A percentile compares a stretch with the other conserved stretches of the same genome.
phyloP scores from a whole-genome alignment of 1,140 invertebrate genomes.

The Scaptomyza graminum region DNA sequence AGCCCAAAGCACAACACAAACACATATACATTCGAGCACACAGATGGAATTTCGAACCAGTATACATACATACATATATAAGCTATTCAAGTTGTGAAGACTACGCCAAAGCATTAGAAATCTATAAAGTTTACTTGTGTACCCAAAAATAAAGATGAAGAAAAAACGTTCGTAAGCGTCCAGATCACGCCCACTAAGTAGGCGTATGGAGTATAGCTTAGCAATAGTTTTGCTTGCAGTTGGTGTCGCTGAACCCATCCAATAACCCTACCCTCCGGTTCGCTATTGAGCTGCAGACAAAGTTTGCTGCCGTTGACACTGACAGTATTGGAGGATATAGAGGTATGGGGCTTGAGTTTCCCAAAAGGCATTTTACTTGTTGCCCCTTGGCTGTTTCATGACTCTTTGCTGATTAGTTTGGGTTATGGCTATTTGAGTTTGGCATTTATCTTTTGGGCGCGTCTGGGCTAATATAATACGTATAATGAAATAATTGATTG shows the following conservation, averaged over 20 bases:
- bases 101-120: constrained; percentile 56
- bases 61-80: background rate
- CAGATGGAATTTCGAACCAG: background rate
- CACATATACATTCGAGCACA: constrained; percentile 6
- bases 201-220: constrained; percentile 33
- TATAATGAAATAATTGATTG: constrained; percentile 68
- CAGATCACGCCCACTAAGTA: constrained; percentile 22
- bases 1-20: constrained; percentile 3
- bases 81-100: constrained; percentile 31
- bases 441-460: constrained; percentile 57
- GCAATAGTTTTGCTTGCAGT: constrained; percentile 21
- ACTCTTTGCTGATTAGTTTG: constrained; percentile 76
- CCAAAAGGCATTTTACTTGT: constrained; percentile 63
- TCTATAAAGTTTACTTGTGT: constrained; percentile 69
- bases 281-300: constrained; percentile 22
- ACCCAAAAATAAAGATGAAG: background rate
- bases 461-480: constrained; percentile 7
- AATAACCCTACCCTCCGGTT: background rate
- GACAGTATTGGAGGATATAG: constrained; percentile 3
- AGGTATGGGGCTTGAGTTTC: constrained; percentile 14
- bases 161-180: constrained; percentile 3
- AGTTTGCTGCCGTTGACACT: constrained; percentile 64
- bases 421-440: constrained; percentile 66
- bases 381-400: constrained; percentile 37
- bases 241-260: constrained; percentile 5